Evolutionary conservation across 2,113 vertebrate species (phyloP).

Genomic region (Passer montanus): DNA sequence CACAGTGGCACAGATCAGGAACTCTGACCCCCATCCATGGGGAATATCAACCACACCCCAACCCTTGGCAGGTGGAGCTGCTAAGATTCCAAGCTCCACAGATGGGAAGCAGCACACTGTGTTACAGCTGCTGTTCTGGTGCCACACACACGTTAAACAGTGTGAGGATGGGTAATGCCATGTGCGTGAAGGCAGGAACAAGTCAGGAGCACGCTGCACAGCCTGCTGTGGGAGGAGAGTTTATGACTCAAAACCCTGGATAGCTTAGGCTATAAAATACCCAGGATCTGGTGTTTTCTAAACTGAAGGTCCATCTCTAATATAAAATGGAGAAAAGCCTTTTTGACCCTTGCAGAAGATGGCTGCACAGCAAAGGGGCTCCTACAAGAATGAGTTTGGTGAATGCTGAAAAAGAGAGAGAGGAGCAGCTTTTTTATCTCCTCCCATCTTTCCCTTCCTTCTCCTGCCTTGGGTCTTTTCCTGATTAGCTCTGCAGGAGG

Average conservation of each 20-base stretch:
- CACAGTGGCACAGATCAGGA: background rate
- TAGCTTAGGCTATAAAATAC: background rate
- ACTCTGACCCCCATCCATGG: background rate
- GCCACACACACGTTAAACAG: background rate
- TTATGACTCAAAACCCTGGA: background rate
- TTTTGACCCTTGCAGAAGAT: background rate
- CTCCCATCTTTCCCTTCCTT: background rate
- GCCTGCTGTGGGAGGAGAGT: background rate
- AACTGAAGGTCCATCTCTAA: background rate
- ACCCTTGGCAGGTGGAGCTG: background rate
- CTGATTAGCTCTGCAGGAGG: background rate
- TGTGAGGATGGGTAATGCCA: background rate
- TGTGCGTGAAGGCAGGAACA: background rate
- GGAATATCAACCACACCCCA: background rate
- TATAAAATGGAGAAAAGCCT: background rate
- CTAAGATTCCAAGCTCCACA: background rate
- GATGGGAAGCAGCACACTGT: background rate
- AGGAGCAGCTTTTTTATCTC: background rate
- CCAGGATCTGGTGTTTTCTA: background rate
- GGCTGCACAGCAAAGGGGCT: background rate
- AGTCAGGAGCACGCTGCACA: background rate
- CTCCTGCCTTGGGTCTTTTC: background rate
- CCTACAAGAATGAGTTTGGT: background rate
- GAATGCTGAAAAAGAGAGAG: background rate
- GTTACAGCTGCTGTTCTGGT: background rate